Evolutionary conservation across 2,888 invertebrate species (phyloP), one percentile per base, ranked within the genome.

Genomic region (Drosophila picticornis): DNA sequence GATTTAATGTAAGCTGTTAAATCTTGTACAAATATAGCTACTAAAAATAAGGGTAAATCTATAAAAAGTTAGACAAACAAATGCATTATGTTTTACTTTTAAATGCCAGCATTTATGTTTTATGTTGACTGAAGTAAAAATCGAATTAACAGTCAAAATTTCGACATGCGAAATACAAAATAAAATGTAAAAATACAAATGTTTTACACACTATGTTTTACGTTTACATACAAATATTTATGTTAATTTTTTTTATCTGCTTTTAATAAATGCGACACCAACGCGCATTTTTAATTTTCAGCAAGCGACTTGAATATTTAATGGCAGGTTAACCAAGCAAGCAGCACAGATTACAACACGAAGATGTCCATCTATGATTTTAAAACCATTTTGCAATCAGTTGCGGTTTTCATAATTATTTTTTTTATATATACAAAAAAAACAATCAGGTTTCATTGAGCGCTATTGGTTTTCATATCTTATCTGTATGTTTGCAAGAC

Each of bases 321-420:
- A 75, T 71, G 56, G 34, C 46, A 63, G 22, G 32, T 32, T 55
- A 48, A 13, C 27, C 58, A 51, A 52, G 36, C 65, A 50, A 5
- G 38, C 53, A 43, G 50, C 40, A 38, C 5, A 5, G 31, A 31
- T 79, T 74, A 66, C 78, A 65, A 72, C 82, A 81, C 40, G 11
- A 22, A 53, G 46, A 52, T 68, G 61, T 31, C 50, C 29, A 57
- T 38, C 34, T 55, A n/a, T 29, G 38, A 46, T 60, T 57, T 52
- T 1, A 50, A 53, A 32, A n/a, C 2, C 29, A 63, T 80, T 80
- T 61, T 46, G 80, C 68, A 79, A 83, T 48, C 59, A 25, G 36
- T 68, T 56, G 79, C 52, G 46, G 46, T 66, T 66, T 61, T 46
- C 60, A 43, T 22, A 1, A 2, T 43, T n/a, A n/a, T 6, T 6